Evolutionary conservation across 2,113 vertebrate species (phyloP).

Genomic region (Ceuthmochares aereus): DNA sequence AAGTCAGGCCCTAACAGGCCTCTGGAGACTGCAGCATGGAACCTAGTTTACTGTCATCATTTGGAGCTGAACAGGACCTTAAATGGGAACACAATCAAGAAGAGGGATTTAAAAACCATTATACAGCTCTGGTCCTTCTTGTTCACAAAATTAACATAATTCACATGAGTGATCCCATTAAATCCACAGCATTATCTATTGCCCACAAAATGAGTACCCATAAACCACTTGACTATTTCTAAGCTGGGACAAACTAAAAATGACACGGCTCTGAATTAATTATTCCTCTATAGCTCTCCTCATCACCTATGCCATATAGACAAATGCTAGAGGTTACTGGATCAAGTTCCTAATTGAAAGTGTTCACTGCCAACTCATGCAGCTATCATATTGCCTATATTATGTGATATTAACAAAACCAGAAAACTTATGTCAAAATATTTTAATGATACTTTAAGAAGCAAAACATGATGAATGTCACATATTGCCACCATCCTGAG

Average conservation of each 20-base stretch:
- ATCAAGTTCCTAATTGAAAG: not conserved
- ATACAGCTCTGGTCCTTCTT: not conserved
- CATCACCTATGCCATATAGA: not conserved
- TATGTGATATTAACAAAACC: not conserved
- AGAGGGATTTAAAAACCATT: not conserved
- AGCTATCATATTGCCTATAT: not conserved
- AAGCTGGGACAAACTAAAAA: not conserved
- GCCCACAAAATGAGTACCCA: not conserved
- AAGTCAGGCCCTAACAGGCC: not conserved
- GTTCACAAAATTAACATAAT: not conserved
- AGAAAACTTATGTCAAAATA: not conserved
- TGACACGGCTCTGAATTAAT: not conserved
- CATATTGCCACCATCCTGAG: constrained; percentile 49
- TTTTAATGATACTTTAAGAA: not conserved
- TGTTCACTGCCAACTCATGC: not conserved
- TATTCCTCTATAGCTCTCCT: not conserved
- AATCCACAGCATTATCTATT: not conserved
- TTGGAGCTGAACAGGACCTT: not conserved
- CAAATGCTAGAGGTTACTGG: constrained; percentile 1
- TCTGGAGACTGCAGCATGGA: not conserved
- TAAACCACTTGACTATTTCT: not conserved
- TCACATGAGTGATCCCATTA: not conserved
- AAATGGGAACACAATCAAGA: not conserved
- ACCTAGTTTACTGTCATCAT: not conserved
- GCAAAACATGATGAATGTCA: not conserved